Evolutionary conservation across 2,888 invertebrate genomes (phyloP), one percentile per base, ranked within the genome.

Genomic region (Melikaiella ostensackeni): DNA sequence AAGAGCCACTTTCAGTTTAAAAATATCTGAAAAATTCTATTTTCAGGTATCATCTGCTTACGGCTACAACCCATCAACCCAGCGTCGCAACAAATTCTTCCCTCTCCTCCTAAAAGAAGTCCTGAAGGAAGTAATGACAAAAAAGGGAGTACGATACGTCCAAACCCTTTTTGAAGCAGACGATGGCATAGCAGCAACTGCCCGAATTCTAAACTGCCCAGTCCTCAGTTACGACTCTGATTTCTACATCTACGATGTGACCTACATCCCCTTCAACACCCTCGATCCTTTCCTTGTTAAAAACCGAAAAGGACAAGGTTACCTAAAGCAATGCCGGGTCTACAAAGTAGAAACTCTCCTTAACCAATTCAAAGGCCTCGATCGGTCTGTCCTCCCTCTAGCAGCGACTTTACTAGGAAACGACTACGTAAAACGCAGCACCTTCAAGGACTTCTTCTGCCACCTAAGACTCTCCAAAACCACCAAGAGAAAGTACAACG

Each of bases 181-280:
- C 89, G 95, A 95, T 84, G 96, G 97, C 87, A 95, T 98, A 76
- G 98, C 98, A 0, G 95, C 95, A 0, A 91, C 98, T 83, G 97
- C 98, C 0, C 94, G 95, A 82, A 93, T 94, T 77, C 92, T 97
- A 2, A 92, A 95, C 57, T 98, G 97, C 86, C 98, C 98, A 0
- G 95, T 99, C 2, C 90, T 99, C 5, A 98, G 98, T 87, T 96
- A 96, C 84, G 99, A 99, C 91, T 98, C 98, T 0, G 99, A 99
- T 92, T 99, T 98, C 92, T 98, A 95, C 87, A 95, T 99, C 82
- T 97, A 96, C 91, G 96, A 97, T 91, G 95, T 97, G 0, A 91
- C 93, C 2, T 98, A 97, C 84, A 95, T 99, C 82, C 97, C 97
- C 0, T 94, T 97, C 82, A 93, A 94, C 42, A 95, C 95, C 33